phyloP scores from a whole-genome alignment of 1,140 invertebrate species.

The Cataglyphis hispanica region DNA sequence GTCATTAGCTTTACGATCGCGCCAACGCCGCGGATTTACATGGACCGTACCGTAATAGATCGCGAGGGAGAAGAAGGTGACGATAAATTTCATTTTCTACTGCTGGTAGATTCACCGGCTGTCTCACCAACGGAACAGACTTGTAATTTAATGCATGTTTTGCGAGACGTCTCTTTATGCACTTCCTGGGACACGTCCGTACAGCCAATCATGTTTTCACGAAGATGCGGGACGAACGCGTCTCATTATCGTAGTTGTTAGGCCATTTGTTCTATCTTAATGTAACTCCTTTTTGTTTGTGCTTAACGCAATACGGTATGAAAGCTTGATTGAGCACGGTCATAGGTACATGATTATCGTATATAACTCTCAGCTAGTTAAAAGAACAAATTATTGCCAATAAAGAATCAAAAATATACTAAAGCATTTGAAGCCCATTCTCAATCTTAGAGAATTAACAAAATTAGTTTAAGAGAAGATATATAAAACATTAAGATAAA shows the following conservation, averaged over 20 bases:
- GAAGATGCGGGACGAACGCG: slow-evolving; percentile 62
- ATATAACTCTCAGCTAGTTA: slow-evolving; percentile 28
- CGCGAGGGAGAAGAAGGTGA: slow-evolving; percentile 69
- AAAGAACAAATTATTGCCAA: slow-evolving; percentile 43
- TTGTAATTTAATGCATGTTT: slow-evolving; percentile 77
- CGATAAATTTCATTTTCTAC: slow-evolving; percentile 84
- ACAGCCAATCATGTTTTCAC: slow-evolving; percentile 70
- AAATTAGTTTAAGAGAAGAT: background rate
- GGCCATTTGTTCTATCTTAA: slow-evolving; percentile 29
- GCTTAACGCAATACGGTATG: slow-evolving; percentile 15
- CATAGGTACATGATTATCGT: slow-evolving; percentile 29
- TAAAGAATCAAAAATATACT: slow-evolving; percentile 4
- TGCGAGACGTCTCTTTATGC: slow-evolving; percentile 67
- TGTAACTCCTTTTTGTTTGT: slow-evolving; percentile 21
- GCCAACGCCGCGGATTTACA: slow-evolving; percentile 75
- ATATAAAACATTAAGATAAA: background rate
- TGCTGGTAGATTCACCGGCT: slow-evolving; percentile 74
- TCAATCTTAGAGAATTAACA: background rate
- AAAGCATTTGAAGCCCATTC: background rate
- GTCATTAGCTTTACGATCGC: slow-evolving; percentile 81
- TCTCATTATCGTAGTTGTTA: slow-evolving; percentile 62
- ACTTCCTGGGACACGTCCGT: slow-evolving; percentile 50
- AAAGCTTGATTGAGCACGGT: slow-evolving; percentile 51
- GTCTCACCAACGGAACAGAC: slow-evolving; percentile 56
- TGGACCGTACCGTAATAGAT: slow-evolving; percentile 76